Percentiles rank a stretch among this genome's conserved stretches.
phyloP scores from a whole-genome alignment of 2,113 vertebrate genomes.

The Gymnocephalus cernua region DNA sequence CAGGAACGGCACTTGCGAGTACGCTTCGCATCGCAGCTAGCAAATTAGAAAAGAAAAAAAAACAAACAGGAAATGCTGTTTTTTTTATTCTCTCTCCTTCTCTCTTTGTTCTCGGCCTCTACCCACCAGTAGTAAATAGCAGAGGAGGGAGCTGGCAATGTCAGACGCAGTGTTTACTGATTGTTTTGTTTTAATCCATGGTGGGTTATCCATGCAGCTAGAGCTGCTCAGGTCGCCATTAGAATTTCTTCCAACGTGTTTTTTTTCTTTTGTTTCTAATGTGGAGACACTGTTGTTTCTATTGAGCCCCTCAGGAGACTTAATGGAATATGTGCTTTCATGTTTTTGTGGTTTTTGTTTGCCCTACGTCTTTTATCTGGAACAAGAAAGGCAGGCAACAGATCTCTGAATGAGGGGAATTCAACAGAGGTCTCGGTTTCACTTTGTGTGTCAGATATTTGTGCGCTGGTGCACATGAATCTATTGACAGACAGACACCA shows the following conservation, averaged over 20 bases:
- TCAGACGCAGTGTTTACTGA: constrained; percentile 68
- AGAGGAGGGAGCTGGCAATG: constrained; percentile 52
- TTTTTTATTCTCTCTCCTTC: constrained; percentile 67
- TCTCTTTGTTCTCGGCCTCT: constrained; percentile 64
- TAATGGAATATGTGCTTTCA: constrained; percentile 72
- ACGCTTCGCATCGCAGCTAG: constrained; percentile 75
- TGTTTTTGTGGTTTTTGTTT: constrained; percentile 68
- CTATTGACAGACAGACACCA: background rate
- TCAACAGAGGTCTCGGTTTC: constrained; percentile 53
- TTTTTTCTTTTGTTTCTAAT: constrained; percentile 63
- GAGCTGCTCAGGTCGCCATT: constrained; percentile 61
- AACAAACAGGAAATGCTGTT: constrained; percentile 66
- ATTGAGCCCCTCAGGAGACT: constrained; percentile 62
- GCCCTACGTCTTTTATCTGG: constrained; percentile 58
- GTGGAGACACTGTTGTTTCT: constrained; percentile 64
- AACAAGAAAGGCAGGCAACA: constrained; percentile 50
- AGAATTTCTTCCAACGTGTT: constrained; percentile 61
- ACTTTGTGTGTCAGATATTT: constrained; percentile 48
- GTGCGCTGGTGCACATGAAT: background rate
- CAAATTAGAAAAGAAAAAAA: constrained; percentile 71
- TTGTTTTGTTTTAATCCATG: constrained; percentile 75
- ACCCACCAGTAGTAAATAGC: constrained; percentile 65
- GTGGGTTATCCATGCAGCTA: constrained; percentile 74
- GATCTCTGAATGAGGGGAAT: constrained; percentile 59
- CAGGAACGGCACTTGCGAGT: constrained; percentile 69